Base-by-base conservation (phyloP, 2,113 vertebrate genomes). In the Barbus barbus region DNA sequence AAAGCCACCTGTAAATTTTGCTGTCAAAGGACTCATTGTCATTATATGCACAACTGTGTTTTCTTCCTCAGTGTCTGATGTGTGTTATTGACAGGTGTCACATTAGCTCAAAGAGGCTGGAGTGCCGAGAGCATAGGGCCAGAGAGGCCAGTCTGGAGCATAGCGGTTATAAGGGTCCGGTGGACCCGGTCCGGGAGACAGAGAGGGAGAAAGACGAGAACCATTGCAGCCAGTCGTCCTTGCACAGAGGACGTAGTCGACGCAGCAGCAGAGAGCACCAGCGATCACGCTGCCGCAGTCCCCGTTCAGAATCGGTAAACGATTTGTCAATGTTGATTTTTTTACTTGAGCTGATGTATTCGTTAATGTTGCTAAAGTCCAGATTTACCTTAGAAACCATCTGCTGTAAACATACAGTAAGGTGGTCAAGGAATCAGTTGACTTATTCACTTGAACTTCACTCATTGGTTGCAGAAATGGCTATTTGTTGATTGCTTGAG, bases 161-260 rank as follows among this genome's bases (percentile, higher is more conserved):
- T 1, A 79, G 51, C 4, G 9, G 46, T 2, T 63, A 78, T 79
- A 84, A 75, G 33, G 56, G 53, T 53, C 41, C 46, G 86, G 93
- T 93, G 80, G 48, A 22, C 9, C 28, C 38, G 2, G 48, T 65
- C 71, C 77, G 61, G 20, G 84, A 74, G 8, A 92, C 91, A 87
- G 94, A 93, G 91, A 31, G 75, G 14, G 91, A 94, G 89, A 93
- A 93, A 93, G 93, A 95, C 86, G 81, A 93, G 87, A 91, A 94
- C 85, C 93, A 95, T 87, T 95, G 94, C 94, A 96, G 95, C 93
- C 95, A 95, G 91, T 96, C 95, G 83, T 96, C 95, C 53, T 93
- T 82, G 44, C 82, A 46, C 9, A 67, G 53, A 5, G 85, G 93
- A 84, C 93, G 83, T 88, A 90, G 86, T 78, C 83, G 71, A 6